Percentiles rank a stretch among this genome's conserved stretches.
Evolutionary conservation across 2,113 vertebrate species (phyloP).

Genomic region (Aegithalos caudatus): DNA sequence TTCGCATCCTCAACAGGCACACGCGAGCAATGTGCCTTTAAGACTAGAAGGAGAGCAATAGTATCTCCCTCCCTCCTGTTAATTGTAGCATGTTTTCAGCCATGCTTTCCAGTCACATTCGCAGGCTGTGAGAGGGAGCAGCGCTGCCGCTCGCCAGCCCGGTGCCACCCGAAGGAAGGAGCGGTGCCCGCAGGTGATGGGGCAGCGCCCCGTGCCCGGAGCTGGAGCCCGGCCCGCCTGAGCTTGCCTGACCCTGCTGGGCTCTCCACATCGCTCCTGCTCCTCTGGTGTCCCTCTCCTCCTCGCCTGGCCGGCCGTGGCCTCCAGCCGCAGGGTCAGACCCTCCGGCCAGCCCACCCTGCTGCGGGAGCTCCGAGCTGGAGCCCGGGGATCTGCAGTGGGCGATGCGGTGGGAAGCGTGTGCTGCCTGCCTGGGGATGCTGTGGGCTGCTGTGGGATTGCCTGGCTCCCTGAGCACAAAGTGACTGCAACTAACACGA

Average conservation of each 20-base stretch:
- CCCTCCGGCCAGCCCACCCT: neutral
- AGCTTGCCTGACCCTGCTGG: neutral
- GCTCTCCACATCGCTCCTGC: neutral
- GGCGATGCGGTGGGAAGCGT: neutral
- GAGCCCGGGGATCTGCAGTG: neutral
- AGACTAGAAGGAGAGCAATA: conserved; percentile 62
- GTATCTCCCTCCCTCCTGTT: conserved; percentile 66
- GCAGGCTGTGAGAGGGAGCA: conserved; percentile 31
- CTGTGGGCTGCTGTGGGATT: neutral
- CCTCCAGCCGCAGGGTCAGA: neutral
- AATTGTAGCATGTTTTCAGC: conserved; percentile 65
- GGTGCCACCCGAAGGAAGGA: neutral
- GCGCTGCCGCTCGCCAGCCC: neutral
- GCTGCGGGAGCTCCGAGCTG: fast-evolving
- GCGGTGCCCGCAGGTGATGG: neutral
- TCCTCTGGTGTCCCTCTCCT: neutral
- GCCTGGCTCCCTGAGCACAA: neutral
- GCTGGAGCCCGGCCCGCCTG: neutral
- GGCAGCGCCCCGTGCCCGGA: neutral
- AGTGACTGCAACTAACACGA: conserved; percentile 42
- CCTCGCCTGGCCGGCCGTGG: neutral
- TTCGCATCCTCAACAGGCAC: neutral
- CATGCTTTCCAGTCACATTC: conserved; percentile 67
- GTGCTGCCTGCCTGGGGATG: neutral
- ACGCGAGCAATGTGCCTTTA: conserved; percentile 56